Percentiles rank a stretch among this genome's conserved stretches.
Conservation (phyloP, 2,113 vertebrate genomes). For the Smithornis capensis region DNA sequence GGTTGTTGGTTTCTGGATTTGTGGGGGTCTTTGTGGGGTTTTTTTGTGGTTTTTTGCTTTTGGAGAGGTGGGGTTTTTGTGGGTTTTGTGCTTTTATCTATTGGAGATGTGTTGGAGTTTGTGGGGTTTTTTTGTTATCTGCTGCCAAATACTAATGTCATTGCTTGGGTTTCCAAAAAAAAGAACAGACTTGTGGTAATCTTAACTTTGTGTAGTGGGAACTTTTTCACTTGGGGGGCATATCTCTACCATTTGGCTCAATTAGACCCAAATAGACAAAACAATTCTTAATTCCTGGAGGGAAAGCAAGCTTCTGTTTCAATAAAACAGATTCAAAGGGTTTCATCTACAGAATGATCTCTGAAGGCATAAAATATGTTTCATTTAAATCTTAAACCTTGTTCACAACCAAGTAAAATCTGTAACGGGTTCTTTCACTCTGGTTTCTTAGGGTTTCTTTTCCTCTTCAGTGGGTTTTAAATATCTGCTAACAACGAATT, state of each 20-base stretch:
- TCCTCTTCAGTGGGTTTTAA: not conserved
- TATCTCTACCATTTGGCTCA: conserved; percentile 36
- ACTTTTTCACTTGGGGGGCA: conserved; percentile 16
- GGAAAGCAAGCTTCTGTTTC: conserved; percentile 28
- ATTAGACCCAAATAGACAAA: not conserved
- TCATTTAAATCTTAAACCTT: conserved; percentile 47
- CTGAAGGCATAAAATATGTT: conserved; percentile 9
- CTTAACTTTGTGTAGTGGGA: not conserved
- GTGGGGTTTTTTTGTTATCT: not conserved
- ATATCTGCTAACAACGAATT: not conserved
- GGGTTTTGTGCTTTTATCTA: not conserved
- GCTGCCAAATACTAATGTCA: not conserved
- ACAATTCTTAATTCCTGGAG: conserved; percentile 35
- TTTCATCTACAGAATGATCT: conserved; percentile 46
- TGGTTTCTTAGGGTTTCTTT: not conserved
- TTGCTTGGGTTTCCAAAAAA: not conserved
- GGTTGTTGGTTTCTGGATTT: not conserved
- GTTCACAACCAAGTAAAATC: conserved; percentile 32
- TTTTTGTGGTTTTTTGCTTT: not conserved
- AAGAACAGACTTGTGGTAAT: conserved; percentile 9
- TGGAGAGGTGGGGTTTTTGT: not conserved
- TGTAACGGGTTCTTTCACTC: not conserved
- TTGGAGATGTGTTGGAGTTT: not conserved
- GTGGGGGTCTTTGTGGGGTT: not conserved
- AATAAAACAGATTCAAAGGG: not conserved